A percentile compares a stretch with the other conserved stretches of the same genome.
These are phyloP conservation scores for Rhagium mordax DNA, from an alignment of 2,888 invertebrate genomes.

Conservation along the genomic window DNA sequence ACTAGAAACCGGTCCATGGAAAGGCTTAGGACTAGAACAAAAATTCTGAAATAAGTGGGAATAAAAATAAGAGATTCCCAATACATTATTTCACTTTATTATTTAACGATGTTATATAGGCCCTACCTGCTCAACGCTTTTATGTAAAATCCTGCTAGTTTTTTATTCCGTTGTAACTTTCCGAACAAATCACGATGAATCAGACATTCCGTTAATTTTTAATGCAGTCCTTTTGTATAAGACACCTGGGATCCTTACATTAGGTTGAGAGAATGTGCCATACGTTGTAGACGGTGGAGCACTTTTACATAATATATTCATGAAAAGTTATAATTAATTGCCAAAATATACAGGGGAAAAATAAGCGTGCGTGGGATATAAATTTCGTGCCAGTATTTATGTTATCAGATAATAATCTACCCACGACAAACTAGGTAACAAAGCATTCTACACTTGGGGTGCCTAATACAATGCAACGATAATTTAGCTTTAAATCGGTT, in stretches of 20 bases:
- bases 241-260: constrained; percentile 2
- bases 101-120: no score
- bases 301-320: neutral
- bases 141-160: neutral
- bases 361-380: neutral
- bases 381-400: neutral
- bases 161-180: neutral
- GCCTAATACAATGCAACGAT: neutral
- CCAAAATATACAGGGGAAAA: neutral
- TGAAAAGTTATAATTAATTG: neutral
- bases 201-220: neutral
- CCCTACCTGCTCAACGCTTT: neutral
- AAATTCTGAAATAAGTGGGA: no score
- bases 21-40: no score
- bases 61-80: no score
- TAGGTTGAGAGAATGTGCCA: neutral
- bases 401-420: neutral
- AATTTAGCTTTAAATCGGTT: neutral
- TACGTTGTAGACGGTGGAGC: neutral
- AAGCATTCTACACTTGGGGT: neutral
- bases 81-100: no score
- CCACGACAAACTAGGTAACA: neutral
- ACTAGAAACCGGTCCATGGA: no score
- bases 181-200: constrained; percentile 2
- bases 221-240: constrained; percentile 10